phyloP scores from a whole-genome alignment of 1,140 invertebrate species.

The Antheraea pernyi region DNA sequence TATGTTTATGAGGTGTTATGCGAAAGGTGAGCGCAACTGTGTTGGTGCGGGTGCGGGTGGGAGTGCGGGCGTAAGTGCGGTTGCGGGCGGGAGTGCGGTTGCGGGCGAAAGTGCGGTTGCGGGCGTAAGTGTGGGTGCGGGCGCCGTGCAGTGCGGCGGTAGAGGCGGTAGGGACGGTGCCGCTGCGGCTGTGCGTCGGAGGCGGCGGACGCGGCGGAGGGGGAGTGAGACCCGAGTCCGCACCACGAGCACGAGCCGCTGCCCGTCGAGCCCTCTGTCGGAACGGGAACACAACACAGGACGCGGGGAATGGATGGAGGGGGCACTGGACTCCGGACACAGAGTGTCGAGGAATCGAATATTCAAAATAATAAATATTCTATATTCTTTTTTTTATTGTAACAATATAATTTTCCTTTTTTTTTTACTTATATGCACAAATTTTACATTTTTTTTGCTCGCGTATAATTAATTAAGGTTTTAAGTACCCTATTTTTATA shows the following conservation, averaged over 20 bases:
- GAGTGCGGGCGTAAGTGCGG: background rate
- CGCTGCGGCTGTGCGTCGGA: slow-evolving; percentile 7
- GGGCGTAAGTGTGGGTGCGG: background rate
- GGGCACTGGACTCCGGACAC: background rate
- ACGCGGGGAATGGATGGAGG: slow-evolving; percentile 10
- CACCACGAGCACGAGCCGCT: slow-evolving; percentile 57
- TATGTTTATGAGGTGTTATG: background rate
- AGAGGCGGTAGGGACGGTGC: slow-evolving; percentile 7
- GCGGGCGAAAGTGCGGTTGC: background rate
- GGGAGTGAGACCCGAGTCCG: slow-evolving; percentile 23
- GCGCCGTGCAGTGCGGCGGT: background rate
- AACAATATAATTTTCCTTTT: too few species aligned
- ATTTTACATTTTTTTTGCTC: too few species aligned
- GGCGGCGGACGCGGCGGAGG: slow-evolving; percentile 9
- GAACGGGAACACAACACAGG: slow-evolving; percentile 11
- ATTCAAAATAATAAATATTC: too few species aligned
- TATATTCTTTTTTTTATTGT: too few species aligned
- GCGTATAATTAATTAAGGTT: too few species aligned
- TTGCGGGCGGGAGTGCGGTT: background rate
- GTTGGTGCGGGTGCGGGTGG: slow-evolving; percentile 1
- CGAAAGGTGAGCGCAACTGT: background rate
- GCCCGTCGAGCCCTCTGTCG: slow-evolving; percentile 49
- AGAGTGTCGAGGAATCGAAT: too few species aligned
- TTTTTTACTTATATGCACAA: too few species aligned
- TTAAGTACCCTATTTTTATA: background rate